phyloP scores from a whole-genome alignment of 2,113 vertebrate genomes.

The Uropsilus gracilis region DNA sequence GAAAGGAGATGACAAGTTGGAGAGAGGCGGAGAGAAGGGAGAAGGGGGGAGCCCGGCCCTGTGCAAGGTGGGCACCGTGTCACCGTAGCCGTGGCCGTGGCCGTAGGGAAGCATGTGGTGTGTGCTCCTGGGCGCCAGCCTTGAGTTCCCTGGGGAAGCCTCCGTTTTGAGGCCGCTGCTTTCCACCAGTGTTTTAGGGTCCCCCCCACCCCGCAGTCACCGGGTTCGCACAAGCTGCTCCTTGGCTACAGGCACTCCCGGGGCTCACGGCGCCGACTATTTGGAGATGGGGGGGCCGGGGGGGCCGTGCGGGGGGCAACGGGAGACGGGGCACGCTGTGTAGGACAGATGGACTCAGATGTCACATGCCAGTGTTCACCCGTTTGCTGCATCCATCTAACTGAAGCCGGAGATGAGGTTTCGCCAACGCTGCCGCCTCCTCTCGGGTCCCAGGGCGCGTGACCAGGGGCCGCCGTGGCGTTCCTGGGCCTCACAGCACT shows the following conservation, averaged over 20 bases:
- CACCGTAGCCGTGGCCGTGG: constrained; percentile 58
- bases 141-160: constrained; percentile 62
- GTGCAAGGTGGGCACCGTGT: constrained; percentile 43
- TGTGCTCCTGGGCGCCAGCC: constrained; percentile 35
- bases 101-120: constrained; percentile 52
- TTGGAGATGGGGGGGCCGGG: not conserved
- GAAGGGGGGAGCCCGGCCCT: not conserved
- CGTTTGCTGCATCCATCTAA: constrained; percentile 49
- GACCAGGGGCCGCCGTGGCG: not conserved
- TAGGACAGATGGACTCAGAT: not conserved
- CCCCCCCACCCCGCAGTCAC: constrained; percentile 62
- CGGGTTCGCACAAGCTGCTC: constrained; percentile 55
- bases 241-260: constrained; percentile 47
- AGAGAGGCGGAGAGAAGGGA: not conserved
- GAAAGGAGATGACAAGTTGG: constrained; percentile 23
- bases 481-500: not conserved
- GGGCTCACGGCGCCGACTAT: not conserved
- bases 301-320: not conserved
- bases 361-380: not conserved
- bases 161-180: constrained; percentile 52
- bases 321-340: not conserved
- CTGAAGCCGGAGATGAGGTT: constrained; percentile 30
- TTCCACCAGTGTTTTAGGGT: constrained; percentile 56
- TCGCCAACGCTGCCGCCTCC: not conserved
- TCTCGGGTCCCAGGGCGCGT: not conserved